Evolutionary conservation across 2,888 invertebrate genomes (phyloP), one percentile per base, ranked within the genome.

Genomic region (Sinotaia quadrata): DNA sequence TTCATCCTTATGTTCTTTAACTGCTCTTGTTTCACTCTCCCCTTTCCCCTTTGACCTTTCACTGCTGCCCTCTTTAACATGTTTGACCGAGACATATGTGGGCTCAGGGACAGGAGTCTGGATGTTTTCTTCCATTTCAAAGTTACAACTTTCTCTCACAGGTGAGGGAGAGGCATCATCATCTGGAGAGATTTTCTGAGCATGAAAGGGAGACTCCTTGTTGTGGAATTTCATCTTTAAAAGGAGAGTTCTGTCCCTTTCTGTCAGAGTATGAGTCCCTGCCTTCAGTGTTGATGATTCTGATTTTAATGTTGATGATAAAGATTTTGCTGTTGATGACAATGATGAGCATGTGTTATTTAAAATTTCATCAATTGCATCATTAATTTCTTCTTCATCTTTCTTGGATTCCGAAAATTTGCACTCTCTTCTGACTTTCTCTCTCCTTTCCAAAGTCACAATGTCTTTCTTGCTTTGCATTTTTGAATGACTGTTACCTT

Each of bases 301-400:
- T n/a, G n/a, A n/a, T n/a, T n/a, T n/a, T n/a, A n/a, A n/a, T n/a
- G n/a, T n/a, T n/a, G n/a, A n/a, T n/a, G n/a, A n/a, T n/a, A n/a
- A n/a, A 8, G 80, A 78, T 61, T 66, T 76, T 2, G 77, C 58
- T 5, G 78, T 79, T 1, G 81, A 81, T 18, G 70, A 72, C 27
- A 75, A 59, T 21, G 78, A 78, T 1, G 79, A 73, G 27, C 75
- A 67, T n/a, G 81, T 82, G 47, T 77, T 76, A 51, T 76, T 84
- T 21, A 86, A 70, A 41, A 86, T 86, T 68, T 86, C 86, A 52
- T 85, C 82, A 63, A 85, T 83, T n/a, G 79, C 82, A 36, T 81
- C 79, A 61, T 83, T 78, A 41, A 85, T 77, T 44, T 83, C 79
- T 29, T 80, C 79, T 49, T 80, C 78, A 34, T 75, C 70, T 21